phyloP scores from a whole-genome alignment of 2,113 vertebrate genomes.

The Isichthys henryi region DNA sequence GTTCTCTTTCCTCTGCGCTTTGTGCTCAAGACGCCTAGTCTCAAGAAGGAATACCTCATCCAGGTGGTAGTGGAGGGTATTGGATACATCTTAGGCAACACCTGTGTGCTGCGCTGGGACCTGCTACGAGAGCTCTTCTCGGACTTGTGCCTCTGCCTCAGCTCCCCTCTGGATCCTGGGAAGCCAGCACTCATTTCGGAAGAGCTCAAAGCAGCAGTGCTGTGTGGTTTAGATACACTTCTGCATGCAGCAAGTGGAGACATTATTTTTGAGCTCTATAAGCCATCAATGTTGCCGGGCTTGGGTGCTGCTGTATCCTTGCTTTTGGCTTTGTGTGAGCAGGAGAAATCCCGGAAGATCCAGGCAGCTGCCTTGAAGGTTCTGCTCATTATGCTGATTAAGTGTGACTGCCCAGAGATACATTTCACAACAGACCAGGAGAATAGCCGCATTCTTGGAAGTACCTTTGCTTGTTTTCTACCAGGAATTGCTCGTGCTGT shows the following conservation, averaged over 20 bases:
- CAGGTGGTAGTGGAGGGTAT: slow-evolving; percentile 69
- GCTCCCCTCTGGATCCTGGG: slow-evolving; percentile 53
- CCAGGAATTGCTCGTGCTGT: slow-evolving; percentile 75
- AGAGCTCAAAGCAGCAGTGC: slow-evolving; percentile 71
- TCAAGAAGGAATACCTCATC: slow-evolving; percentile 64
- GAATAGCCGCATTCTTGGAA: slow-evolving; percentile 53
- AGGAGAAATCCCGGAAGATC: slow-evolving; percentile 69
- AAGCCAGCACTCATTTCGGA: slow-evolving; percentile 61
- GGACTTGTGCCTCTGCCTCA: slow-evolving; percentile 77
- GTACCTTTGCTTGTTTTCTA: slow-evolving; percentile 79
- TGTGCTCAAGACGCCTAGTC: slow-evolving; percentile 67
- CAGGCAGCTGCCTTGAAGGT: slow-evolving; percentile 70
- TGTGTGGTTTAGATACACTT: slow-evolving; percentile 66
- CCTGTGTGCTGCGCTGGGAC: slow-evolving; percentile 68
- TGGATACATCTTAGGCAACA: slow-evolving; percentile 64
- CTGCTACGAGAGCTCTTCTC: slow-evolving; percentile 76
- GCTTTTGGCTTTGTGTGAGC: slow-evolving; percentile 72
- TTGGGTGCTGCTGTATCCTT: slow-evolving; percentile 77
- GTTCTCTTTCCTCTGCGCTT: slow-evolving; percentile 86
- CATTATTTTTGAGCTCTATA: slow-evolving; percentile 65
- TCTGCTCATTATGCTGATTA: slow-evolving; percentile 68
- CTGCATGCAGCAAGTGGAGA: slow-evolving; percentile 74
- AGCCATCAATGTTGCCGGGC: slow-evolving; percentile 69
- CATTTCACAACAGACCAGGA: slow-evolving; percentile 42
- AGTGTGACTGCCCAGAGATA: slow-evolving; percentile 69